Evolutionary conservation across 2,888 invertebrate genomes (phyloP), one percentile per base, ranked within the genome.

Genomic region (Epinotia bilunana): DNA sequence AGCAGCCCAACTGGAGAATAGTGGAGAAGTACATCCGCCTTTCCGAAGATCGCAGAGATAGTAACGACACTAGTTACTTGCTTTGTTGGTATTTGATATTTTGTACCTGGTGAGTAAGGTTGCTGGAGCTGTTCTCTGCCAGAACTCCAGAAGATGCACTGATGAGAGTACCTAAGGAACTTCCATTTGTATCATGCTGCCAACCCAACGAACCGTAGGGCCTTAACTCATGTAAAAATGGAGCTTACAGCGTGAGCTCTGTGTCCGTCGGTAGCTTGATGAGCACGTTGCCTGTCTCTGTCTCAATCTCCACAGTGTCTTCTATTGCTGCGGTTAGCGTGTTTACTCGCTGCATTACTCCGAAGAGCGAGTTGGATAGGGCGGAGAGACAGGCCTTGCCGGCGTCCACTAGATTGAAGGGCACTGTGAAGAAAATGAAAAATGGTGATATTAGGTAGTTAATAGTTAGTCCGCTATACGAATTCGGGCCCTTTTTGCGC

Each of bases 251-350:
- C 12, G 82, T 84, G n/a, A 91, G 71, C 0, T 80, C 82, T 1
- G 77, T 64, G 12, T 81, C 75, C 1, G 77, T 72, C 1, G 79
- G 77, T 0, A 83, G 76, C 9, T 85, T 79, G 2, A 91, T 77
- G 0, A 81, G 2, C 0, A 92, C 83, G 33, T 88, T 90, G 0
- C 90, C 91, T 0, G 91, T 91, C 74, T 92, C 91, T 0, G 90
- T 86, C 2, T 91, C 80, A 0, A 93, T 73, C 0, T 77, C 68
- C 73, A 94, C 85, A 23, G 86, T 84, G 72, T 91, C 92, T 16
- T 95, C 95, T 0, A 95, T 87, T 0, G 94, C 94, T 0, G 95
- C 93, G 3, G 96, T 96, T 58, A 95, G 86, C 0, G 89, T 82
- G 82, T 95, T 95, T 0, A 95, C 95, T 6, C 92, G 88, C 74